Conservation (phyloP, 2,888 invertebrate genomes). For the Drosophila multiciliata region DNA sequence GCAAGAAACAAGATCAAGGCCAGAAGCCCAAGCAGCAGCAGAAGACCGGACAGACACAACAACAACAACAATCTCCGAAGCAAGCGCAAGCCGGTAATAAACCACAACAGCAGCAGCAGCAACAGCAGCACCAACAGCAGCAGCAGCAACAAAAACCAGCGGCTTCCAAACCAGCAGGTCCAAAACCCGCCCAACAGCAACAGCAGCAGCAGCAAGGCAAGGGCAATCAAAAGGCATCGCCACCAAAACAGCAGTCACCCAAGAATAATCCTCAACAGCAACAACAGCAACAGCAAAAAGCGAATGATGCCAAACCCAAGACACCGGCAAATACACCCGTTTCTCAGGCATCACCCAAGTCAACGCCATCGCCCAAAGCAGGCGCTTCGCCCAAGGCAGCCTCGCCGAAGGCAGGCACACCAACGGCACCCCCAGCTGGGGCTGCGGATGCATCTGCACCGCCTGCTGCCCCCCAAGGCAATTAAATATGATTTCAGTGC, state of each 20-base stretch:
- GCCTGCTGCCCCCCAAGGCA: constrained; percentile 12
- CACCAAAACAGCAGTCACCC: constrained; percentile 49
- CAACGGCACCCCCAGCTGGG: constrained; percentile 38
- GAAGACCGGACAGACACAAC: constrained; percentile 23
- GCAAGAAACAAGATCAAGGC: constrained; percentile 54
- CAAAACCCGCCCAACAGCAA: constrained; percentile 39
- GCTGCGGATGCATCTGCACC: constrained; percentile 15
- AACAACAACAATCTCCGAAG: constrained; percentile 36
- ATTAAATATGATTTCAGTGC: constrained; percentile 54
- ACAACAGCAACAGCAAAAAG: constrained; percentile 34
- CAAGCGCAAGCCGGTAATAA: constrained; percentile 29
- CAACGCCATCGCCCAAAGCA: constrained; percentile 85
- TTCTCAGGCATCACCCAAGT: constrained; percentile 79
- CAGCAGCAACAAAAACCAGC: constrained; percentile 50
- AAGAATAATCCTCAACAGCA: constrained; percentile 36
- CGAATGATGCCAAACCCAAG: constrained; percentile 42
- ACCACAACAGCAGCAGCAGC: constrained; percentile 30
- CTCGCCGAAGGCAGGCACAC: constrained; percentile 61
- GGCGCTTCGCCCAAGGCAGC: constrained; percentile 55
- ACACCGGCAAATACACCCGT: constrained; percentile 70
- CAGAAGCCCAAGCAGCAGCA: constrained; percentile 34
- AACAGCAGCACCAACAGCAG: constrained; percentile 28
- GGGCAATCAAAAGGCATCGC: constrained; percentile 52
- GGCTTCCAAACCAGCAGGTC: constrained; percentile 32
- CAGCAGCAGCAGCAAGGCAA: constrained; percentile 56